Conservation (phyloP, 2,797 vertebrate genomes). For the Pseudomugil tenellus region DNA sequence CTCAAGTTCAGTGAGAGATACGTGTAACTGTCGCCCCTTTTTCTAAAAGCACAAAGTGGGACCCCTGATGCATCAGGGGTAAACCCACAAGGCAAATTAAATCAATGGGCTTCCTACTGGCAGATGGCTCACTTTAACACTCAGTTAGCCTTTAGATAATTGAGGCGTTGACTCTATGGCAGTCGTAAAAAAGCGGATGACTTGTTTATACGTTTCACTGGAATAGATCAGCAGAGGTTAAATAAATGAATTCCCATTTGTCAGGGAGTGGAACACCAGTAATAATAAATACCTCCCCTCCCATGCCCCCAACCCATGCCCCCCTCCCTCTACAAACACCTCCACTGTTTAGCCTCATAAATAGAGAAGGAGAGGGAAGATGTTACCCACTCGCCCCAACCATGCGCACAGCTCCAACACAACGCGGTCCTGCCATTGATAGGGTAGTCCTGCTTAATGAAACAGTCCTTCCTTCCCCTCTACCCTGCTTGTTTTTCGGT, state of each 20-base stretch:
- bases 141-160: slow-evolving; percentile 99
- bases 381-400: slow-evolving; percentile 74
- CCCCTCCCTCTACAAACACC: slow-evolving; percentile 71
- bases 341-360: slow-evolving; percentile 90
- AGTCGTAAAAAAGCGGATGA: slow-evolving; percentile 95
- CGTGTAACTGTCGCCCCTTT: slow-evolving; percentile 77
- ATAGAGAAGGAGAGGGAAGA: slow-evolving; percentile 87
- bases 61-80: slow-evolving; percentile 76
- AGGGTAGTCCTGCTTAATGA: slow-evolving; percentile 98
- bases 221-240: slow-evolving; percentile 99
- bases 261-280: slow-evolving; percentile 87
- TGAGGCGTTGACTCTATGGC: slow-evolving; percentile 96
- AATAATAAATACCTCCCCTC: slow-evolving; percentile 97
- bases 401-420: slow-evolving; percentile 51
- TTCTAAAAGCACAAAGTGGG: slow-evolving; percentile 85
- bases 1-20: slow-evolving; percentile 75
- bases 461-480: slow-evolving; percentile 88
- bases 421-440: slow-evolving; percentile 89
- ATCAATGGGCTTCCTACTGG: slow-evolving; percentile 97
- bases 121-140: slow-evolving; percentile 99
- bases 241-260: slow-evolving; percentile 99
- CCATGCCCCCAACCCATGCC: slow-evolving; percentile 68
- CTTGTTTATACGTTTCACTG: slow-evolving; percentile 99
- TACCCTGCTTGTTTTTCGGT: slow-evolving; percentile 89
- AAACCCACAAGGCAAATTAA: slow-evolving; percentile 97